phyloP scores from a whole-genome alignment of 2,888 invertebrate species.

The Morpho achilles region DNA sequence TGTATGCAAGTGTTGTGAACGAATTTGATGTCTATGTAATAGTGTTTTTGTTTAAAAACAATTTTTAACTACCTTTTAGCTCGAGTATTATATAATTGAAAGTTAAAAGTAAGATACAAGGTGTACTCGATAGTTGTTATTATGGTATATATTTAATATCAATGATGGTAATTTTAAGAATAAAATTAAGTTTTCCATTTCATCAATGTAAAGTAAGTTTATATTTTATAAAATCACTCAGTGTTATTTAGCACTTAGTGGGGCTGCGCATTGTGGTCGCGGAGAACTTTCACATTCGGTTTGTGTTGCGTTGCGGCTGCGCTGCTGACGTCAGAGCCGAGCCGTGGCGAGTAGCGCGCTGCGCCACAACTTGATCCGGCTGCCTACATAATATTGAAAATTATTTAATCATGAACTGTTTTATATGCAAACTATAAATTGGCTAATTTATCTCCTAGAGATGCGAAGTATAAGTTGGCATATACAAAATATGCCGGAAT shows the following conservation, averaged over 20 bases:
- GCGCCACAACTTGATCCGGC: conserved; percentile 2
- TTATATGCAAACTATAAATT: too few species aligned
- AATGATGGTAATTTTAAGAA: not conserved
- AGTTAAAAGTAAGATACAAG: conserved; percentile 1
- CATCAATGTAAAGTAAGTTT: conserved; percentile 44
- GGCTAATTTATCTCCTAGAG: too few species aligned
- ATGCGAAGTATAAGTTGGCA: too few species aligned
- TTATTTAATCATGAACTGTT: not conserved
- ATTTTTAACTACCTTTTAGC: not conserved
- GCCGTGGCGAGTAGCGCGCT: conserved; percentile 20
- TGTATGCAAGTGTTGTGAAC: conserved; percentile 44
- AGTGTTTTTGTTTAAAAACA: conserved; percentile 13
- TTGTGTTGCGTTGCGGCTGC: conserved; percentile 59
- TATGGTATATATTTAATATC: not conserved
- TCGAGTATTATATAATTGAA: too few species aligned
- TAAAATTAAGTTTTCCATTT: not conserved
- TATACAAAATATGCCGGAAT: too few species aligned
- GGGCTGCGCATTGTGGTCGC: conserved; percentile 47
- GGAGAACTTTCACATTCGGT: conserved; percentile 75
- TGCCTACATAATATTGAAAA: conserved; percentile 14
- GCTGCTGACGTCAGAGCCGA: conserved; percentile 58
- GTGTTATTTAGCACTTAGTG: conserved; percentile 49
- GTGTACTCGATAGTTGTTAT: conserved; percentile 2
- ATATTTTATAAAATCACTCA: conserved; percentile 21
- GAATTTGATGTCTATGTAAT: conserved; percentile 20